These are phyloP conservation scores for Holacanthus passer DNA, from an alignment of 2,113 vertebrate genomes.

Conservation along the genomic window DNA sequence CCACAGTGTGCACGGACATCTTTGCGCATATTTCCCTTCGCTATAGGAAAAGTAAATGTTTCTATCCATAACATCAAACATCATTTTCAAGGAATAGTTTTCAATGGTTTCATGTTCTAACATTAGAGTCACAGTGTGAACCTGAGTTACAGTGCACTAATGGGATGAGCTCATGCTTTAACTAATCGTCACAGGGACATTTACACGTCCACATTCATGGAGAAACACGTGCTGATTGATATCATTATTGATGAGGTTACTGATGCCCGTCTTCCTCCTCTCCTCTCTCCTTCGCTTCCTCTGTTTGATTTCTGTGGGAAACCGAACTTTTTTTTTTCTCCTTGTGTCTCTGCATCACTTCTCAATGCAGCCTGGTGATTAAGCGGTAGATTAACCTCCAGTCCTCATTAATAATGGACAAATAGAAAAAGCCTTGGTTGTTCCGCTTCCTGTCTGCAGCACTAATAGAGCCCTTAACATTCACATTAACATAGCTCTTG, in stretches of 20 bases:
- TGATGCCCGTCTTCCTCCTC: not conserved
- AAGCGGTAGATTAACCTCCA: conserved; percentile 82
- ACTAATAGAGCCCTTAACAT: conserved; percentile 80
- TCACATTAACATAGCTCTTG: conserved; percentile 76
- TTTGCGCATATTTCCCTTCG: too few relatives aligned
- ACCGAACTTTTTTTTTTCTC: conserved; percentile 29
- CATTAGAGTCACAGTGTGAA: not conserved
- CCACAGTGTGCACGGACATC: not conserved
- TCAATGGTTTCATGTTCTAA: not conserved
- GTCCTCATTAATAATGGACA: conserved; percentile 82
- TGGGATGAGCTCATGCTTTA: conserved; percentile 54
- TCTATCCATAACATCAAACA: too few relatives aligned
- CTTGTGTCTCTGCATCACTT: conserved; percentile 51
- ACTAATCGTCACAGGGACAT: conserved; percentile 33
- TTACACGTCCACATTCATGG: conserved; percentile 25
- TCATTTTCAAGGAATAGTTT: not conserved
- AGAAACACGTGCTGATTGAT: conserved; percentile 36
- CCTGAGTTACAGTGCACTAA: conserved; percentile 16
- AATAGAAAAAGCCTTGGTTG: conserved; percentile 79
- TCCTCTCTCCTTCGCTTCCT: conserved; percentile 17
- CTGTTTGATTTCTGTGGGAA: conserved; percentile 35
- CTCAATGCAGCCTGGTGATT: conserved; percentile 78
- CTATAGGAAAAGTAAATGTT: not conserved
- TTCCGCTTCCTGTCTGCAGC: conserved; percentile 79
- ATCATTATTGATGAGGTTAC: conserved; percentile 19